Base-by-base conservation (phyloP, 2,113 vertebrate species). In the Montifringilla adamsi region DNA sequence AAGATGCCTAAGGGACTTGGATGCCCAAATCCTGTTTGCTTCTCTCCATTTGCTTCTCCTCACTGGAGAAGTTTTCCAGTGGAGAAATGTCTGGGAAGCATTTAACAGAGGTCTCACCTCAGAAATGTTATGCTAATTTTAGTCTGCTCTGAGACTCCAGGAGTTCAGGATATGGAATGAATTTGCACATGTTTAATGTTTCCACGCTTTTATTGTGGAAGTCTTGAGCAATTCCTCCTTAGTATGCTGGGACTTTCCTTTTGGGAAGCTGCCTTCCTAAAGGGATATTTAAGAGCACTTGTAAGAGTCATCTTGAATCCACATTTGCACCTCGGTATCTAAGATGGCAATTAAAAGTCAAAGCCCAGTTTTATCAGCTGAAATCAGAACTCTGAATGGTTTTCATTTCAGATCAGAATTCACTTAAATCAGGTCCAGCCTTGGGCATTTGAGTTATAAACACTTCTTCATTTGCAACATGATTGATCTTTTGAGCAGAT, bases 1-100 rank as follows among this genome's bases (percentile, higher is more conserved):
- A 90, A 90, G 64, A 50, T 63, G 72, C 39, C 41, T 70, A 84
- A 86, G 95, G 64, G 46, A 81, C 13, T 89, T 85, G 44, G 35
- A 63, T 74, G 12, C 9, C 82, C 31, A 85, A 85, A 90, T 85
- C 31, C 10, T 11, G 0, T 89, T 94, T 84, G 27, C 68, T 89
- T 96, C 95, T 94, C 63, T 91, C 67, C 53, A 37, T 91, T 94
- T 91, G 66, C 52, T 83, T 94, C 74, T 96, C 62, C 58, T 85
- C 80, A 53, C 37, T 94, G 70, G 35, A 84, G 66, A 63, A 91
- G 35, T 90, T 94, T 84, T 83, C 35, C 87, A 43, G 24, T 69
- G 68, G 21, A 89, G 70, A 88, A 77, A 92, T 67, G 66, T 88
- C 89, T 95, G 49, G 35, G 68, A 93, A 91, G 72, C 46, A 27